These are phyloP conservation scores for Piaya cayana DNA, from an alignment of 2,113 vertebrate species.

Conservation along the genomic window DNA sequence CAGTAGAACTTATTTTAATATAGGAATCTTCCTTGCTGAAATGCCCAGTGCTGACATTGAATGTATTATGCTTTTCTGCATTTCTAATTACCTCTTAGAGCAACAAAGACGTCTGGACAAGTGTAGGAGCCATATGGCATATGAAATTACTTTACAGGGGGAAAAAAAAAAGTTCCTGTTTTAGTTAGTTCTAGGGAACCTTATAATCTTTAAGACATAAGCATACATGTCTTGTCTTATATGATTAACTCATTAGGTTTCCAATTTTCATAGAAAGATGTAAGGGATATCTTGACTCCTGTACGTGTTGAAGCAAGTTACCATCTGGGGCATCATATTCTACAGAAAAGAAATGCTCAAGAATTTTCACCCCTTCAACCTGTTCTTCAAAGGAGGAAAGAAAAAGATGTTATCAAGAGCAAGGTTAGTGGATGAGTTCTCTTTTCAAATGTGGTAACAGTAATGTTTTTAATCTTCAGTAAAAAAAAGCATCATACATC, in stretches of 20 bases:
- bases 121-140: not conserved
- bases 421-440: conserved; percentile 72
- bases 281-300: conserved; percentile 90
- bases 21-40: not conserved
- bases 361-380: conserved; percentile 84
- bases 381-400: conserved; percentile 85
- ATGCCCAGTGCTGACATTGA: not conserved
- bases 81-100: not conserved
- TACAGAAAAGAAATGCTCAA: conserved; percentile 54
- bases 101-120: not conserved
- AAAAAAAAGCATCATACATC: not conserved
- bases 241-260: conserved; percentile 66
- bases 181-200: not conserved
- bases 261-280: conserved; percentile 85
- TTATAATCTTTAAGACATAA: conserved; percentile 40
- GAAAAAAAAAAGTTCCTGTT: not conserved
- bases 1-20: not conserved
- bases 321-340: conserved; percentile 76
- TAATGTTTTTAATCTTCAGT: not conserved
- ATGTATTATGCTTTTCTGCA: not conserved
- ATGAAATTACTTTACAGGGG: not conserved
- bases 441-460: not conserved
- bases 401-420: conserved; percentile 79
- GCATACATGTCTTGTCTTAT: conserved; percentile 43
- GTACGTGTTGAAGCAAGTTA: conserved; percentile 87